These are phyloP conservation scores for Eupelmus urozonus DNA, from an alignment of 2,888 invertebrate genomes.

Conservation along the genomic window DNA sequence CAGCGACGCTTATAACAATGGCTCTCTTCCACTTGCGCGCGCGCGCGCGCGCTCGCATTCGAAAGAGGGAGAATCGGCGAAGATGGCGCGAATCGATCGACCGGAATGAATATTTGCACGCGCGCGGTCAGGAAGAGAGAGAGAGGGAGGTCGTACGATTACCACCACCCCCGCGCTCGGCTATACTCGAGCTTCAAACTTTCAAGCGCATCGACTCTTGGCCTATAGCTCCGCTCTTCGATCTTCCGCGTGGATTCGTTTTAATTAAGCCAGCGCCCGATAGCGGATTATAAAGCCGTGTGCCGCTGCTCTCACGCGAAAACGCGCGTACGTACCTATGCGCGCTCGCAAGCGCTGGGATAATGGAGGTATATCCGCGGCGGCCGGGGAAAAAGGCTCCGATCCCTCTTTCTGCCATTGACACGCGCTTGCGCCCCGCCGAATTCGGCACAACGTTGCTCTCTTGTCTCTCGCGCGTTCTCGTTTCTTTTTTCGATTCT, in stretches of 20 bases:
- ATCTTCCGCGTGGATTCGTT: conserved; percentile 18
- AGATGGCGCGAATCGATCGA: conserved; percentile 12
- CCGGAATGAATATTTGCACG: conserved; percentile 27
- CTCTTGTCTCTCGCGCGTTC: no score
- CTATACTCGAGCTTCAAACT: neutral
- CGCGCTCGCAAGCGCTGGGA: no score
- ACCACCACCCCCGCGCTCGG: neutral
- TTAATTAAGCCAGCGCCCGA: conserved; percentile 16
- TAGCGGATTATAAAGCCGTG: neutral
- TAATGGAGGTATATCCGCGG: no score
- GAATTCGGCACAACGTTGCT: no score
- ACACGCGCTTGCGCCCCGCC: neutral
- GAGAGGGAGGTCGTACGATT: neutral
- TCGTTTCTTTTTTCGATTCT: no score
- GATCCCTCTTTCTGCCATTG: conserved; percentile 19
- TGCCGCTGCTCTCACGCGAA: no score
- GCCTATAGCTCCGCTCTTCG: neutral
- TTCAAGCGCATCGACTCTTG: neutral
- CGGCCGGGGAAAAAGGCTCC: neutral
- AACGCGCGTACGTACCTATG: no score
- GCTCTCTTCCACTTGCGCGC: neutral
- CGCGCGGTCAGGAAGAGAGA: neutral
- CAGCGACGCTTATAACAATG: conserved; percentile 28
- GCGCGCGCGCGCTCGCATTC: no score
- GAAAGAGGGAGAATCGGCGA: neutral